Evolutionary conservation across 2,113 vertebrate genomes (phyloP), one percentile per base, ranked within the genome.

Genomic region (Proterorhinus semilunaris): DNA sequence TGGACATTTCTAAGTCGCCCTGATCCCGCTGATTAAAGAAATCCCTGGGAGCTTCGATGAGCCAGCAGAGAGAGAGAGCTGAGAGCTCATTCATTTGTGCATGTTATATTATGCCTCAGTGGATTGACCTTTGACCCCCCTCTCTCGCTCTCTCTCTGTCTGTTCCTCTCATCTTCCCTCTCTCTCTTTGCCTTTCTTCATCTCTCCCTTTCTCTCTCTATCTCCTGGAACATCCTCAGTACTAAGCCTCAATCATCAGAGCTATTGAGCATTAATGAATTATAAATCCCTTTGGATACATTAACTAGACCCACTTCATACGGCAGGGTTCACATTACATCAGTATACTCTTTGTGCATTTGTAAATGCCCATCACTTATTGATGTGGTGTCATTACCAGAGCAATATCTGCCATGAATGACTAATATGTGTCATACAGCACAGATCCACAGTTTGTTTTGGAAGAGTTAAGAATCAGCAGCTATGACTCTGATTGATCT

Each of bases 21-120:
- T 87, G 86, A 89, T 88, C 83, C 78, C 74, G 44, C 69, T 81
- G 86, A 89, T 90, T 87, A 89, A 84, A 88, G 76, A 82, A 85
- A 86, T 86, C 71, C 72, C 80, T 76, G 17, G 51, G 64, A 74
- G 80, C 70, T 61, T 68, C 51, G 52, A 71, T 77, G 76, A 72
- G 65, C 53, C 65, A 54, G 66, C 66, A 50, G 65, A 48, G 61
- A 42, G 64, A 8, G 64, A 8, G 62, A 12, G 42, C 27, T 58
- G 15, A 55, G 45, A 63, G 49, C 74, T 71, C 59, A 64, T 84
- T 87, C 80, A 86, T 87, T 83, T 88, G 72, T 69, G 58, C 76
- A 78, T 86, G 79, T 82, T 84, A 75, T 74, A 86, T 80, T 80
- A 83, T 62, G 58, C 79, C 81, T 83, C 78, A 74, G 78, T 87